Evolutionary conservation across 2,113 vertebrate genomes (phyloP), one percentile per base, ranked within the genome.

Genomic region (Aegotheles bennettii): DNA sequence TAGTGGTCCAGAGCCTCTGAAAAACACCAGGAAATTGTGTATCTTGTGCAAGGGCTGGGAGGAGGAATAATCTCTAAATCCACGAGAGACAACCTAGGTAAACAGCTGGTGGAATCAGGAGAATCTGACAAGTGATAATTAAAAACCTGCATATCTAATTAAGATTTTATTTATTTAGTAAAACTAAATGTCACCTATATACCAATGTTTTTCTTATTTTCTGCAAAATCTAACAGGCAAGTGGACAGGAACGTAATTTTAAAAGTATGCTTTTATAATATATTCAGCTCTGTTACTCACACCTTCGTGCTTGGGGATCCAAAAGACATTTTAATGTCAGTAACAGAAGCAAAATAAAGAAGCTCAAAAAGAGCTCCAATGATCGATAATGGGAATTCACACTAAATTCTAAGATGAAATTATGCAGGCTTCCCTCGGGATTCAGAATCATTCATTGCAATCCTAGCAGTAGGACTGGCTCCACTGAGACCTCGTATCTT

Each of bases 81-180:
- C 92, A 78, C 88, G 53, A 36, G 56, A 92, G 78, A 80, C 73
- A 87, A 89, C 33, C 51, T 16, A 51, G 75, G 83, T 67, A 90
- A 95, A 90, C 75, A 93, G 83, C 88, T 89, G 90, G 88, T 71
- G 56, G 73, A 60, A 84, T 81, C 43, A 40, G 40, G 40, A 90
- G 69, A 94, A 78, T 84, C 64, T 92, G 64, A 93, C 80, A 94
- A 74, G 92, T 87, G 90, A 68, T 96, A 90, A 95, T 94, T 88
- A 71, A 93, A 94, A 77, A n/a, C 2, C 28, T 57, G 54, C 57
- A 47, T 33, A 71, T 54, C 38, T 92, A 69, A 65, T 90, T 91
- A 92, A 88, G 85, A 92, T 86, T 93, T 82, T 65, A 88, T 77
- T 86, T 70, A 53, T 42, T 48, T 45, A 33, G 54, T 65, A 70